A percentile compares a stretch with the other conserved stretches of the same genome.
Conservation (phyloP, 2,797 vertebrate species). For the Taeniopygia guttata region DNA sequence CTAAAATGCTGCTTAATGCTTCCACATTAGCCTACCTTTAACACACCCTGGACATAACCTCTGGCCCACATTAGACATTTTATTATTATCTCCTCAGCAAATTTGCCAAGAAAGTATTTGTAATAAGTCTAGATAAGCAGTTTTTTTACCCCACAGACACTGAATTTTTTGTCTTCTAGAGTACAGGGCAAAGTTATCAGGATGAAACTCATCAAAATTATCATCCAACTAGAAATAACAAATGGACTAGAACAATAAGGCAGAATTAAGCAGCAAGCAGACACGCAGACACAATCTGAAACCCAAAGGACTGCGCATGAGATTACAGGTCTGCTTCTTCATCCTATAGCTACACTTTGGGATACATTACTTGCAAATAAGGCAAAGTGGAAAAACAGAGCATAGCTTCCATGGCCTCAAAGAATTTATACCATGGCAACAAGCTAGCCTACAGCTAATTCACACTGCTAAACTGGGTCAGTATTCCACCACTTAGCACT, state of each 20-base stretch:
- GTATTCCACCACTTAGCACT: background rate
- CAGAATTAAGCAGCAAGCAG: background rate
- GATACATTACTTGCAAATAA: background rate
- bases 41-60: background rate
- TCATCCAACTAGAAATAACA: background rate
- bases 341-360: background rate
- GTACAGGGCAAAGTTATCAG: background rate
- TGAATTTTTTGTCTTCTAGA: background rate
- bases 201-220: background rate
- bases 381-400: background rate
- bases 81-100: background rate
- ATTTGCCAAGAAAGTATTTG: background rate
- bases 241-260: background rate
- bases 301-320: background rate
- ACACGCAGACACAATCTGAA: background rate
- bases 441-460: constrained; percentile 39
- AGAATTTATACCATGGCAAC: constrained; percentile 38
- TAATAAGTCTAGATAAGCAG: background rate
- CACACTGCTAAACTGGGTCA: constrained; percentile 31
- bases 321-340: background rate
- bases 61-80: background rate
- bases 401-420: background rate
- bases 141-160: background rate
- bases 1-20: background rate
- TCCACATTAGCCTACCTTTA: background rate